A percentile compares a stretch with the other conserved stretches of the same genome.
Evolutionary conservation across 2,888 invertebrate species (phyloP).

Genomic region (Branchipolynoe longqiensis): DNA sequence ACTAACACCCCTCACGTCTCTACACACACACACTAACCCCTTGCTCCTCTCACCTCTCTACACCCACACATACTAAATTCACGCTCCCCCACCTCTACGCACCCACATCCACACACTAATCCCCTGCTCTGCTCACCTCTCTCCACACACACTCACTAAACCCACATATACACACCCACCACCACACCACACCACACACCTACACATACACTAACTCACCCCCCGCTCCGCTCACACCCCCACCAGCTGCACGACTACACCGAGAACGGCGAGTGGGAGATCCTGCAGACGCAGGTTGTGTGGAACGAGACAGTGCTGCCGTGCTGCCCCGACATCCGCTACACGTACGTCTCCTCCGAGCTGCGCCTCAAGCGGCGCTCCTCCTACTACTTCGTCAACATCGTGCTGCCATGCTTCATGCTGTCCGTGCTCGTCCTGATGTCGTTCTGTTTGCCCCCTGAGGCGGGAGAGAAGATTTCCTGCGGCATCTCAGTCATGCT

Average conservation of each 20-base stretch:
- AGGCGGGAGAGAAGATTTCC: conserved; percentile 58
- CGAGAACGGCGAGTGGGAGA: conserved; percentile 58
- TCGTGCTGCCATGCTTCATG: conserved; percentile 56
- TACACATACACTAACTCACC: no score
- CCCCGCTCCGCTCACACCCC: no score
- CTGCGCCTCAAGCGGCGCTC: conserved; percentile 48
- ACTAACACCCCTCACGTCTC: no score
- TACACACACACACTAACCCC: no score
- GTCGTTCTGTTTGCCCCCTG: conserved; percentile 56
- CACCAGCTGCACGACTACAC: conserved; percentile 55
- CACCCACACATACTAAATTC: no score
- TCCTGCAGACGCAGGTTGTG: conserved; percentile 36
- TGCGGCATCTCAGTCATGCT: conserved; percentile 58
- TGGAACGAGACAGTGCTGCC: conserved; percentile 56
- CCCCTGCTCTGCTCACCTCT: no score
- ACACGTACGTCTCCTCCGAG: conserved; percentile 53
- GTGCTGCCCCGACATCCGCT: conserved; percentile 47
- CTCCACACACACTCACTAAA: background rate
- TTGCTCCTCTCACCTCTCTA: no score
- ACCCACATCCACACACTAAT: no score
- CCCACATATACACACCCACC: no score
- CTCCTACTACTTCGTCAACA: conserved; percentile 53
- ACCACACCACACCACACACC: no score
- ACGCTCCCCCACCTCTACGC: no score
- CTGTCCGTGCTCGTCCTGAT: conserved; percentile 53